Evolutionary conservation across 2,888 invertebrate species (phyloP), one percentile per base, ranked within the genome.

Genomic region (Nysson spinosus): DNA sequence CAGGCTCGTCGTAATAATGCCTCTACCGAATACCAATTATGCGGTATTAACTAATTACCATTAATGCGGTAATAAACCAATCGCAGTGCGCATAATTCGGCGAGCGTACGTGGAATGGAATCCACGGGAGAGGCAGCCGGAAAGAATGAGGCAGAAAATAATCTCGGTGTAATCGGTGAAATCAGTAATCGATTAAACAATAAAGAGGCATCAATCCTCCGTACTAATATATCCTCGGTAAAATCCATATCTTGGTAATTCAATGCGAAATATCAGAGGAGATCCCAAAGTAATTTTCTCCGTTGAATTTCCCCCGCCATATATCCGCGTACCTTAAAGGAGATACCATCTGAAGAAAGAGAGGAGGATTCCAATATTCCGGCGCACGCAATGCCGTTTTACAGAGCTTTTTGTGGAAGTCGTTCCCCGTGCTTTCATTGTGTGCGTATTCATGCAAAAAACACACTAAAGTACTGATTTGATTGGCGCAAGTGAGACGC

Each of bases 251-350:
- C 46, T 42, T 24, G 17, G 55, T 57, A 22, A 57, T 56, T 63
- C 39, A 28, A 63, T 46, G 32, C 17, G 11, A 34, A 49, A 43
- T 60, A 70, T 70, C 69, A 34, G 24, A 54, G 60, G 56, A 67
- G 56, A 72, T 68, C 64, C 55, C 72, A 58, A 58, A 57, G 68
- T 68, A 72, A 71, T 64, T 71, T 71, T 71, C 71, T 47, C 39
- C 43, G 16, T 20, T 34, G 43, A 52, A 57, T 46, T 47, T 47
- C 40, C 30, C 37, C 37, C 11, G 4, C 24, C 14, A 37, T 32
- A 19, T 19, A 14, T 3, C 20, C 37, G 14, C 32, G 35, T 28
- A n/a, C 42, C 61, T 63, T 50, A 66, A 67, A 63, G 61, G 57
- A 71, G 60, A 71, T 67, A 58, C 42, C 55, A 63, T 70, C 63